Percentiles rank a stretch among this genome's conserved stretches.
Evolutionary conservation across 2,888 invertebrate genomes (phyloP).

Genomic region (Heliconius sara): DNA sequence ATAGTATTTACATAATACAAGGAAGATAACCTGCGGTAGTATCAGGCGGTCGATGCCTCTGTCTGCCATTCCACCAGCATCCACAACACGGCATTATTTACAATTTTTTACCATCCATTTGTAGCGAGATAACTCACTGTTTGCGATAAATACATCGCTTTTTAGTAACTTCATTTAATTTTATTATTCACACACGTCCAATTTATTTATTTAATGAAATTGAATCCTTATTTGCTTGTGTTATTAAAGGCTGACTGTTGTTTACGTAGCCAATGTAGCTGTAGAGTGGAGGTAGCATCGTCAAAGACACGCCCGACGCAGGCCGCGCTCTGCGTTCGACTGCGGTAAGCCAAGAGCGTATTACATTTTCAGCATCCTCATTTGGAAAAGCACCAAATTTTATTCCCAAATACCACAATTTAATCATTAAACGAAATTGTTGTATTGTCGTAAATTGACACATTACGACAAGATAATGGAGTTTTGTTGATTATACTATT

Average conservation of each 20-base stretch:
- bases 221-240: slow-evolving; percentile 16
- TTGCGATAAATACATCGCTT: neutral
- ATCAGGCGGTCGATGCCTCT: slow-evolving; percentile 78
- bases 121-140: slow-evolving; percentile 4
- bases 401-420: neutral
- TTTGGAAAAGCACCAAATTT: slow-evolving; percentile 47
- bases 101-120: slow-evolving; percentile 43
- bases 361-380: slow-evolving; percentile 57
- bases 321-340: slow-evolving; percentile 72
- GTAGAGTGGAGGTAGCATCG: slow-evolving; percentile 53
- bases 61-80: slow-evolving; percentile 81
- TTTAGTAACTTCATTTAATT: neutral
- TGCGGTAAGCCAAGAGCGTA: slow-evolving; percentile 60
- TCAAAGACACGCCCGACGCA: slow-evolving; percentile 59
- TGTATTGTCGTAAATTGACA: slow-evolving; percentile 3
- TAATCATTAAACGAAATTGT: neutral
- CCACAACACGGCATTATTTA: slow-evolving; percentile 77
- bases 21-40: slow-evolving; percentile 64
- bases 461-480: slow-evolving; percentile 8
- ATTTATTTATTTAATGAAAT: slow-evolving; percentile 18
- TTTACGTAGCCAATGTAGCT: slow-evolving; percentile 51
- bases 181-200: neutral
- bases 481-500: slow-evolving; percentile 27
- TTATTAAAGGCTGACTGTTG: slow-evolving; percentile 50
- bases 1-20: neutral